Base-by-base conservation (phyloP, 2,797 vertebrate genomes). In the Chloroceryle amazona region DNA sequence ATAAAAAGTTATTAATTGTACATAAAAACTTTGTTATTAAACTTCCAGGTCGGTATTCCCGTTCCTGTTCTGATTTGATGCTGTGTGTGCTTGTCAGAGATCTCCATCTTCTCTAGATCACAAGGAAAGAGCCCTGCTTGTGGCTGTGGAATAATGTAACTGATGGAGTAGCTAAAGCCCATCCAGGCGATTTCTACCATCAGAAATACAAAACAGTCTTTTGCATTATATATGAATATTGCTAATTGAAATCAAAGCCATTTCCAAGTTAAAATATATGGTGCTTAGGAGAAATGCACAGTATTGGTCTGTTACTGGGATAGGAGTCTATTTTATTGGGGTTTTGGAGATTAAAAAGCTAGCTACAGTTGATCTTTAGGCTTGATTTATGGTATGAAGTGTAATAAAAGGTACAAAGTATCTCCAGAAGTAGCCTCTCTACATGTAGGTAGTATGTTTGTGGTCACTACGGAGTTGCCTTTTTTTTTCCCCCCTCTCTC, bases 391-490 rank as follows among this genome's bases (percentile, higher is more conserved):
- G n/a, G 20, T 79, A 55, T 39, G 60, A 57, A 58, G 39, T 37
- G 33, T 41, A 13, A 51, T 44, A 39, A 44, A 79, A 79, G 72
- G 72, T 60, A 60, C 37, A 28, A 42, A 79, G 21, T 67, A 11
- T 58, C 57, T 72, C 14, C 71, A 94, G n/a, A 54, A 89, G 62
- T 0, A 55, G 52, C 52, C 54, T 57, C 51, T 74, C 41, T 41
- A 6, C 44, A 67, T n/a, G 63, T 22, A 33, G 44, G 14, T 11
- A 1, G 15, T 6, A 0, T 9, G 26, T 44, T 13, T 0, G 1
- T 80, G 63, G 37, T 72, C 46, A 3, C 7, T 33, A 9, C 17
- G 11, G 57, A 28, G 65, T 41, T 90, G 70, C 39, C 39, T 9
- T 61, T 21, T 49, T 87, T 81, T 55, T 51, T 22, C 20, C 71